Conservation (phyloP, 2,113 vertebrate species). For the Neodon shergylaensis region DNA sequence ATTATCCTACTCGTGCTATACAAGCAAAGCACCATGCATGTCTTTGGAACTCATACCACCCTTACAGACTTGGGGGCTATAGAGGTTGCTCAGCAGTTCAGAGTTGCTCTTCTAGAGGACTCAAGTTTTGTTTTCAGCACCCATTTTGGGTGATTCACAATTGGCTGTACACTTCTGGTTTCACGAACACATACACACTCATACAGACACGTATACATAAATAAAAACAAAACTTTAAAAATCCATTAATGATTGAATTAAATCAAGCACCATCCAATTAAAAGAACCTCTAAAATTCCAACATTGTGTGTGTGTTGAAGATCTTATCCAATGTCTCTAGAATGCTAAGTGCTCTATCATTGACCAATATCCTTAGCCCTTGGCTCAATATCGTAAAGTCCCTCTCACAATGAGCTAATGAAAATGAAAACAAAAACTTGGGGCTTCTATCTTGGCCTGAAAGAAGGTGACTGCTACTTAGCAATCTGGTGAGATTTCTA, state of each 20-base stretch:
- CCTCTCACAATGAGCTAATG: constrained; percentile 7
- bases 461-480: constrained; percentile 51
- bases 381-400: background rate
- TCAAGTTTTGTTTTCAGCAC: no score
- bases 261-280: constrained; percentile 5
- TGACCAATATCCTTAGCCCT: background rate
- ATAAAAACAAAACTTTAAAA: background rate
- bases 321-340: background rate
- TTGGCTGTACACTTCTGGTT: background rate
- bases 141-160: background rate
- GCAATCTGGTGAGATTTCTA: constrained; percentile 56
- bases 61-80: background rate
- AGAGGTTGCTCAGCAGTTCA: background rate
- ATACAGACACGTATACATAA: background rate
- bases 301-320: background rate
- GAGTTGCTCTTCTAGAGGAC: background rate
- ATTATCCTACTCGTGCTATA: background rate
- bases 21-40: background rate
- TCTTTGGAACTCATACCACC: constrained; percentile 22
- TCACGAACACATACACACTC: background rate
- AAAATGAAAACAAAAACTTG: constrained; percentile 48
- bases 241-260: background rate
- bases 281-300: background rate
- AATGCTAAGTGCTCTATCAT: background rate
- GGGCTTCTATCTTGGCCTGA: constrained; percentile 37